These are phyloP conservation scores for Dendrocopos noguchii DNA, from an alignment of 2,113 vertebrate species.

Conservation along the genomic window DNA sequence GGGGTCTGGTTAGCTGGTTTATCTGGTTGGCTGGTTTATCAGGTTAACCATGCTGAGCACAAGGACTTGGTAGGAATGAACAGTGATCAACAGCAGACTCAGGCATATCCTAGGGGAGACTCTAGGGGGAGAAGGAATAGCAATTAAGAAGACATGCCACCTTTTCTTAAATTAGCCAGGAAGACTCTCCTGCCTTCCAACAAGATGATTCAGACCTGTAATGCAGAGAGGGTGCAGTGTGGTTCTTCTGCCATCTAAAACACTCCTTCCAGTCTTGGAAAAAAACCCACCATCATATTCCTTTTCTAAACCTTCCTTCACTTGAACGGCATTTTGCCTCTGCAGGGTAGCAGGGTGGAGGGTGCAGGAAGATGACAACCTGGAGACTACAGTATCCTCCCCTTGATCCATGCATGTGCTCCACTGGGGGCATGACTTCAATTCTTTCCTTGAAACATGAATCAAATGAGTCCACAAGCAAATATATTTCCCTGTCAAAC, in stretches of 20 bases:
- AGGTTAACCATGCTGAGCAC: not conserved
- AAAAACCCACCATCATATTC: rapidly evolving
- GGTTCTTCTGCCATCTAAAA: not conserved
- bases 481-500: slow-evolving; percentile 61
- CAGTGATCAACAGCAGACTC: not conserved
- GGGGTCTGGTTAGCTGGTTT: not conserved
- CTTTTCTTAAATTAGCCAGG: not conserved
- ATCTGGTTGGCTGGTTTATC: not conserved
- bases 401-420: not conserved
- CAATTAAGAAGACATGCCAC: not conserved
- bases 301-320: not conserved
- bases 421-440: slow-evolving; percentile 50
- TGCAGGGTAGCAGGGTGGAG: not conserved
- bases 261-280: not conserved
- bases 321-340: not conserved
- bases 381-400: not conserved
- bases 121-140: not conserved
- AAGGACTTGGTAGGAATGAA: not conserved
- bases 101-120: rapidly evolving
- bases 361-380: not conserved
- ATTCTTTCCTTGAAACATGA: slow-evolving; percentile 52
- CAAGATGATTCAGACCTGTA: not conserved
- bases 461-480: slow-evolving; percentile 48
- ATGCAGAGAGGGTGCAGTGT: not conserved
- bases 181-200: not conserved